Percentiles rank a stretch among this genome's conserved stretches.
Conservation (phyloP, 2,888 invertebrate genomes). For the Cyclophora albipunctata region DNA sequence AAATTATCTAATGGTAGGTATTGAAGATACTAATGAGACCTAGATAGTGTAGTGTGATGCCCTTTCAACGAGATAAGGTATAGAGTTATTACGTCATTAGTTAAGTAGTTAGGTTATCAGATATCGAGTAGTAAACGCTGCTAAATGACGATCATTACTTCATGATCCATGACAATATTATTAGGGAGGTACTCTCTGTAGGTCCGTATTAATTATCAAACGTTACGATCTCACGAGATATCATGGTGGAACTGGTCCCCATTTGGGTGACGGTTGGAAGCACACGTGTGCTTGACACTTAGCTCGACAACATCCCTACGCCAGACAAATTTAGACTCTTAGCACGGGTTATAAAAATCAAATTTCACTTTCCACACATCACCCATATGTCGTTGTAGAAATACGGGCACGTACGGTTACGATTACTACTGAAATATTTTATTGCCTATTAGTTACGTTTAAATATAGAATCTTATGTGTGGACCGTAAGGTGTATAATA, state of each 20-base stretch:
- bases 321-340: slow-evolving; percentile 28
- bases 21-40: too few species aligned
- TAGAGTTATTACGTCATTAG: too few species aligned
- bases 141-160: too few species aligned
- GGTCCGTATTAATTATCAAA: slow-evolving; percentile 49
- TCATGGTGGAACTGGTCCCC: slow-evolving; percentile 54
- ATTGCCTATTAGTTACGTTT: slow-evolving; percentile 25
- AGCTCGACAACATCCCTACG: slow-evolving; percentile 32
- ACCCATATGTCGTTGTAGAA: slow-evolving; percentile 38
- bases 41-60: too few species aligned
- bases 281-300: slow-evolving; percentile 65
- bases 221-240: slow-evolving; percentile 55
- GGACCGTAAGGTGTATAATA: slow-evolving; percentile 24
- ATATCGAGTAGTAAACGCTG: too few species aligned
- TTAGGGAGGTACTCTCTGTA: slow-evolving; percentile 2
- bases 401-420: slow-evolving; percentile 16
- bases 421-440: slow-evolving; percentile 44
- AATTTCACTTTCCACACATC: slow-evolving; percentile 16
- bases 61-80: too few species aligned
- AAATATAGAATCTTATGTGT: slow-evolving; percentile 23
- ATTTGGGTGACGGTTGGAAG: slow-evolving; percentile 62
- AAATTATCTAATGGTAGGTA: too few species aligned
- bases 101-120: too few species aligned
- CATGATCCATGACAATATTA: too few species aligned
- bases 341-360: slow-evolving; percentile 11